Conservation (phyloP, 2,797 vertebrate genomes). For the Manis pentadactyla region DNA sequence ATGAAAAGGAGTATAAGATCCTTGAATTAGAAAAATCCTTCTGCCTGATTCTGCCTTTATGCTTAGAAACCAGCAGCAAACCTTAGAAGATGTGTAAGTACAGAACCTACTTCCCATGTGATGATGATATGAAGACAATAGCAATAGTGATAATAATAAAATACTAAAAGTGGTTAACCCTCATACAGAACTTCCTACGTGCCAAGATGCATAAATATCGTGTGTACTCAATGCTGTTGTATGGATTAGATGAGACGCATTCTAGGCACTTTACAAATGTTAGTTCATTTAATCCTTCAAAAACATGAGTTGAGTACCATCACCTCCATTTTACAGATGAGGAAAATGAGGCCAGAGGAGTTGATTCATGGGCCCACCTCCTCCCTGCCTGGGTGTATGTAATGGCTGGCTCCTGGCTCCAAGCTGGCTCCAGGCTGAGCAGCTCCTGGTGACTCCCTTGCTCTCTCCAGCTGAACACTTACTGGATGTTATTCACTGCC, state of each 20-base stretch:
- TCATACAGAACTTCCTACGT: background rate
- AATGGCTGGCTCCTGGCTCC: background rate
- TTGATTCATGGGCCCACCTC: background rate
- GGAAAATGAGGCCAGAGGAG: background rate
- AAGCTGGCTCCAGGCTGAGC: background rate
- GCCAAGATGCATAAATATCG: background rate
- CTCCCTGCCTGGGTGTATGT: background rate
- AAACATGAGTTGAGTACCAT: background rate
- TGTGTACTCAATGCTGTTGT: no score
- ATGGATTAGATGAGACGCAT: no score
- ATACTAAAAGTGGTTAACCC: background rate
- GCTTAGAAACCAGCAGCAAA: background rate
- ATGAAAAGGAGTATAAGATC: conserved; percentile 25
- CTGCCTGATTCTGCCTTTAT: background rate
- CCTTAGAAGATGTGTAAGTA: background rate
- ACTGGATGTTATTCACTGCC: background rate
- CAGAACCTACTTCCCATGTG: background rate
- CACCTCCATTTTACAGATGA: background rate
- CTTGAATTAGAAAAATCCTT: background rate
- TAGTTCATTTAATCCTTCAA: background rate
- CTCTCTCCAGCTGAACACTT: background rate
- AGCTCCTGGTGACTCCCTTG: background rate
- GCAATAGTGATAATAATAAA: background rate
- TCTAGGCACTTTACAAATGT: background rate
- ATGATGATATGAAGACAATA: background rate